Percentiles rank a stretch among this genome's conserved stretches.
phyloP scores from a whole-genome alignment of 92 coral and sea anemone genomes.

The Metridium senile region DNA sequence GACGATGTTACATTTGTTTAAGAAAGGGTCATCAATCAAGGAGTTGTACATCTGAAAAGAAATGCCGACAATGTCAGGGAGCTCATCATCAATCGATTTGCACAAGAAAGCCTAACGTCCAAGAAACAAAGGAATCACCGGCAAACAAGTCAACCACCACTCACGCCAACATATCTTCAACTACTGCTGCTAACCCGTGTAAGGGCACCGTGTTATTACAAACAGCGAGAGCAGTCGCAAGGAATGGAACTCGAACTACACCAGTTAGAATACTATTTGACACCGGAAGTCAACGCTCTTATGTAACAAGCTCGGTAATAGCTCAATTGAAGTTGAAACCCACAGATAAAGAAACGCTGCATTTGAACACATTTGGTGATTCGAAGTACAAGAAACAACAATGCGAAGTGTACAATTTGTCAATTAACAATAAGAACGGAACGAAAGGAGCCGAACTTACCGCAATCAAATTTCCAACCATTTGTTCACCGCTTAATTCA shows the following conservation, averaged over 20 bases:
- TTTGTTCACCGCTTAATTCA: constrained; percentile 57
- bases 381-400: constrained; percentile 42
- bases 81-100: constrained; percentile 55
- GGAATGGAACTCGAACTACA: constrained; percentile 28
- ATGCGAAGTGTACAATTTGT: constrained; percentile 47
- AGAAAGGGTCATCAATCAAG: constrained; percentile 28
- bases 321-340: constrained; percentile 47
- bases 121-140: background rate
- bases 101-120: background rate
- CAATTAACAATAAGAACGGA: constrained; percentile 16
- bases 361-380: constrained; percentile 62
- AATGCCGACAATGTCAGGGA: constrained; percentile 40
- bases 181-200: constrained; percentile 7
- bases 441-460: constrained; percentile 36
- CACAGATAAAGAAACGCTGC: constrained; percentile 46
- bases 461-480: constrained; percentile 53
- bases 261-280: constrained; percentile 58
- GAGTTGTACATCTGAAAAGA: constrained; percentile 22
- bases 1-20: constrained; percentile 43
- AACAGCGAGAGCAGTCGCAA: constrained; percentile 55
- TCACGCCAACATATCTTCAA: background rate
- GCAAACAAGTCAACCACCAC: background rate
- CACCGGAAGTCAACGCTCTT: constrained; percentile 61
- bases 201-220: constrained; percentile 50
- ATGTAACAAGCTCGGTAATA: constrained; percentile 45